phyloP scores from a whole-genome alignment of 2,888 invertebrate species.

The Steinernema scapterisci region DNA sequence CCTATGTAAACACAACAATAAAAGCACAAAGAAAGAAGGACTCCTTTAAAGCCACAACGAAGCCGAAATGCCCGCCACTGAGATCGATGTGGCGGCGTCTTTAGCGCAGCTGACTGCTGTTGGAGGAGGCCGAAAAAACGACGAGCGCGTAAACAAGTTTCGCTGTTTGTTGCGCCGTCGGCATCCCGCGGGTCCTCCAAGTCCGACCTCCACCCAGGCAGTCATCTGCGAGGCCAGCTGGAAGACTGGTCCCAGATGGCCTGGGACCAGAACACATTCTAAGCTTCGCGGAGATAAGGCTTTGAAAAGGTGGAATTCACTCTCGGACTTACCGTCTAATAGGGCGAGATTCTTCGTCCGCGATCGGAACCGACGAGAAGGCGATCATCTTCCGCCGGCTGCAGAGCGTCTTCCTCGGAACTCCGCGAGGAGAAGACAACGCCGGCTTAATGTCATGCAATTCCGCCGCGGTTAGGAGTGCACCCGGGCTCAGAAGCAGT shows the following conservation, averaged over 20 bases:
- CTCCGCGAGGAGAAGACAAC: neutral
- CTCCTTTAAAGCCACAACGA: neutral
- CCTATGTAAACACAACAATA: too few species aligned
- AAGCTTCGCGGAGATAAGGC: neutral
- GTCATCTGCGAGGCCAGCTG: neutral
- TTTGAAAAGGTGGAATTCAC: neutral
- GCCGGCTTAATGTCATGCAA: neutral
- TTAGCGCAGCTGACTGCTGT: conserved; percentile 23
- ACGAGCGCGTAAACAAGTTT: conserved; percentile 18
- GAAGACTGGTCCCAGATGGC: too few species aligned
- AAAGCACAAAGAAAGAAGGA: neutral
- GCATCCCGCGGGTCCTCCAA: neutral
- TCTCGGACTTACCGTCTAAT: conserved; percentile 8
- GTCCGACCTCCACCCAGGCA: too few species aligned
- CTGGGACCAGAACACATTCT: neutral
- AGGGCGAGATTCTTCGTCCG: neutral
- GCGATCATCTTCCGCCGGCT: conserved; percentile 15
- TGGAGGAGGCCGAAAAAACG: conserved; percentile 14
- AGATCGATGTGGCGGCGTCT: conserved; percentile 13
- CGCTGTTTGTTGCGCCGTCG: neutral
- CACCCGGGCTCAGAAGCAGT: neutral
- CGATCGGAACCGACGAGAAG: conserved; percentile 27
- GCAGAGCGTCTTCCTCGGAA: neutral
- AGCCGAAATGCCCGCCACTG: neutral
- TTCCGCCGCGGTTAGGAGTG: conserved; percentile 20